Conservation (phyloP, 2,888 invertebrate species). For the Actias luna region DNA sequence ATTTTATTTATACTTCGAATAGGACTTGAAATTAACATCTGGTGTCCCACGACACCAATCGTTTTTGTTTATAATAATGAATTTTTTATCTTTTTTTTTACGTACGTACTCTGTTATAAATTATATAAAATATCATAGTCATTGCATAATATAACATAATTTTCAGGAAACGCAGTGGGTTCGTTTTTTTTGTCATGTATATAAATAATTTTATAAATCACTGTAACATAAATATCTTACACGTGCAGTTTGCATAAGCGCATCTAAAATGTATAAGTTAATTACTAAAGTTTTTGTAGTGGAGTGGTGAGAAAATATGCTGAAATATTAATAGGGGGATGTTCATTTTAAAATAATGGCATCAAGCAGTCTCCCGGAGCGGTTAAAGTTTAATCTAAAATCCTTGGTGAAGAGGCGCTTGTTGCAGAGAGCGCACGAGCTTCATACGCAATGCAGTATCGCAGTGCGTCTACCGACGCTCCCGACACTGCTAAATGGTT, state of each 20-base stretch:
- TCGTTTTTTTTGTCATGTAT: too few species aligned
- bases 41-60: too few species aligned
- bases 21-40: too few species aligned
- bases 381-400: neutral
- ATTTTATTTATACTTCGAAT: too few species aligned
- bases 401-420: neutral
- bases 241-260: neutral
- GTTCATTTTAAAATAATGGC: neutral
- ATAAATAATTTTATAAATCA: too few species aligned
- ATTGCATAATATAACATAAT: too few species aligned
- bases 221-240: neutral
- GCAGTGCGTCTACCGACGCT: constrained; percentile 31
- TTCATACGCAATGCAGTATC: constrained; percentile 38
- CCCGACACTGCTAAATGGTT: neutral
- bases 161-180: too few species aligned
- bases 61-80: too few species aligned
- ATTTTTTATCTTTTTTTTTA: too few species aligned
- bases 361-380: neutral
- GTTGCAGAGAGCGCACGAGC: constrained; percentile 7
- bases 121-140: too few species aligned
- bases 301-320: neutral
- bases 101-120: too few species aligned
- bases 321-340: neutral
- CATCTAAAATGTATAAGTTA: neutral
- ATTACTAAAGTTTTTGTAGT: neutral